These are phyloP conservation scores for Zele albiditarsus DNA, from an alignment of 2,888 invertebrate genomes.

Conservation along the genomic window DNA sequence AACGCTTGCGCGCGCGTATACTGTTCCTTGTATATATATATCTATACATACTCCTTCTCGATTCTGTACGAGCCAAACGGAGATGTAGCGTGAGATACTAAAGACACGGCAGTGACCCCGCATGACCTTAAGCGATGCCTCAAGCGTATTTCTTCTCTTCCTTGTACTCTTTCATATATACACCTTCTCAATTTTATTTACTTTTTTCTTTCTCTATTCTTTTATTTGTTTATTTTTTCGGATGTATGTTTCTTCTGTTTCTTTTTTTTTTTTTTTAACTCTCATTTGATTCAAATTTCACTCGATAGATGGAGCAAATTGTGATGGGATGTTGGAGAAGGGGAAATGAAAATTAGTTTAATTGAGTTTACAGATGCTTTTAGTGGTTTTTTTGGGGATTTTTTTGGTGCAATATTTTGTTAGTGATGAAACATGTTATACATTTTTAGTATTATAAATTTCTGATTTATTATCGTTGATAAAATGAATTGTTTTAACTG, in stretches of 20 bases:
- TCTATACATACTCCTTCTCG: slow-evolving; percentile 29
- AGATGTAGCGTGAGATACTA: slow-evolving; percentile 53
- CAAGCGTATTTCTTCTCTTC: slow-evolving; percentile 42
- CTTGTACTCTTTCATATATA: background rate
- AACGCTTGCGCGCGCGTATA: slow-evolving; percentile 23
- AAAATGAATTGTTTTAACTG: no score
- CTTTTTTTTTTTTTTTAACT: background rate
- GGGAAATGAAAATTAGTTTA: no score
- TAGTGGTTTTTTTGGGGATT: no score
- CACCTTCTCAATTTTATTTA: slow-evolving; percentile 25
- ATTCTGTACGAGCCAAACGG: slow-evolving; percentile 38
- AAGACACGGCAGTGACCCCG: slow-evolving; percentile 53
- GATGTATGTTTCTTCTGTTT: background rate
- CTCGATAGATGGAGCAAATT: no score
- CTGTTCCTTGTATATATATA: slow-evolving; percentile 45
- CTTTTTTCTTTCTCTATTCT: background rate
- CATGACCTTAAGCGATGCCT: slow-evolving; percentile 53
- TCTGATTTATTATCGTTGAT: no score
- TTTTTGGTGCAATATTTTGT: no score
- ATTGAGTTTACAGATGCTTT: no score
- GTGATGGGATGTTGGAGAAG: no score
- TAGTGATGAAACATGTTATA: no score
- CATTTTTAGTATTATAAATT: no score
- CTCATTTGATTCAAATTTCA: no score
- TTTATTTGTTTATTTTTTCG: background rate